Percentiles rank a stretch among this genome's conserved stretches.
Conservation (phyloP, 2,113 vertebrate genomes). For the Myiopsitta monachus region DNA sequence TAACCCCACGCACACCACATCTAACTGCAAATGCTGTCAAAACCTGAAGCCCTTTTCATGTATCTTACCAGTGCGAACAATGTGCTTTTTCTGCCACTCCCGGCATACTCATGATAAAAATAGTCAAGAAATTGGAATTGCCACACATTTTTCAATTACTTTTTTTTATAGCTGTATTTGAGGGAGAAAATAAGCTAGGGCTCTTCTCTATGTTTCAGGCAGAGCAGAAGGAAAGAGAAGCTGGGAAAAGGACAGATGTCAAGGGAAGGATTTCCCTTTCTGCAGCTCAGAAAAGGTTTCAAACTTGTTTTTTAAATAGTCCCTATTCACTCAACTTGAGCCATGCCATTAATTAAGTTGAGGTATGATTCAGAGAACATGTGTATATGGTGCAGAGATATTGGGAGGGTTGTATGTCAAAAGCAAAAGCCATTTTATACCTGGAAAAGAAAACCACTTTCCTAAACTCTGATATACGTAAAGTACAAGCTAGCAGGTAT, state of each 20-base stretch:
- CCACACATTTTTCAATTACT: background rate
- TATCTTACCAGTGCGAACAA: background rate
- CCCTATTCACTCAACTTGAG: background rate
- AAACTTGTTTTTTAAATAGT: background rate
- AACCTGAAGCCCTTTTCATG: background rate
- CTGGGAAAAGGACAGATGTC: slow-evolving; percentile 83
- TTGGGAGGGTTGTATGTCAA: background rate
- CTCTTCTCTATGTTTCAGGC: slow-evolving; percentile 83
- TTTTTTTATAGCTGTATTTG: slow-evolving; percentile 70
- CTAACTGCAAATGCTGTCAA: background rate
- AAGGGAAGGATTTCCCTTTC: slow-evolving; percentile 82
- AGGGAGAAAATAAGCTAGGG: slow-evolving; percentile 87
- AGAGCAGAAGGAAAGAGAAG: slow-evolving; percentile 78
- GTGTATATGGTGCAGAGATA: background rate
- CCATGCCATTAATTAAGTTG: background rate
- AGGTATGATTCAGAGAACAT: background rate
- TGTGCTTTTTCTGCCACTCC: background rate
- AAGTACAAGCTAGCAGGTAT: background rate
- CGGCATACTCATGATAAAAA: background rate
- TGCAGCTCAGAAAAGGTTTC: slow-evolving; percentile 84
- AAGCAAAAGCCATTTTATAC: background rate
- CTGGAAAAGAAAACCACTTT: background rate
- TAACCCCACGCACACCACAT: background rate
- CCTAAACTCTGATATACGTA: background rate
- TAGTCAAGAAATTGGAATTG: background rate